Conservation (phyloP, 2,888 invertebrate species). For the Eupeodes luniger region DNA sequence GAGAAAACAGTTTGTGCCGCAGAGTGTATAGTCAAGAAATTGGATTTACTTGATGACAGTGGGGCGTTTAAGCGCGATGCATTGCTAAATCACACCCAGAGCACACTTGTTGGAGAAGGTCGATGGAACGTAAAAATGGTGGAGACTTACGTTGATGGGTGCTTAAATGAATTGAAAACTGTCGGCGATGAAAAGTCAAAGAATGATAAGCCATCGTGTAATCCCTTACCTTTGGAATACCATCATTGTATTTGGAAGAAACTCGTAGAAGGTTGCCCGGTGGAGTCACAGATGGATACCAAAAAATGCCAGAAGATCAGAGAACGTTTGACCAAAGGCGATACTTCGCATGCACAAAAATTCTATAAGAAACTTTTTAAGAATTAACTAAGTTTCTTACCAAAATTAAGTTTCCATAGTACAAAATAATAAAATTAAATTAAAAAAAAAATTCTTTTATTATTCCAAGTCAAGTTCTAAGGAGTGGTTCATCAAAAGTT, state of each 20-base stretch:
- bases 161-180: constrained; percentile 64
- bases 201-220: constrained; percentile 62
- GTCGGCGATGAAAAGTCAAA: constrained; percentile 25
- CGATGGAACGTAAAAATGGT: constrained; percentile 73
- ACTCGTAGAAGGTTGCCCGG: constrained; percentile 78
- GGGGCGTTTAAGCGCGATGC: constrained; percentile 77
- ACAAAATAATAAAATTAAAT: too few species aligned
- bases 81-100: constrained; percentile 67
- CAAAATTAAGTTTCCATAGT: too few species aligned
- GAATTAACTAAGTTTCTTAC: neutral
- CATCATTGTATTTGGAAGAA: constrained; percentile 78
- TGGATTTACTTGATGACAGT: constrained; percentile 73
- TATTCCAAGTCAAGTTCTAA: constrained; percentile 7
- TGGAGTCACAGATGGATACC: constrained; percentile 77
- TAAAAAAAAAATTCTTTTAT: neutral
- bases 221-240: constrained; percentile 74
- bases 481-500: neutral
- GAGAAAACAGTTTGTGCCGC: constrained; percentile 76
- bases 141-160: constrained; percentile 77
- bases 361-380: constrained; percentile 27
- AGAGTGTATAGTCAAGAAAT: constrained; percentile 77
- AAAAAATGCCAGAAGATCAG: constrained; percentile 77
- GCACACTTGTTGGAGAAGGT: constrained; percentile 60
- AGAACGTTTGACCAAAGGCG: constrained; percentile 61
- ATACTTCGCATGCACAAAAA: constrained; percentile 17